Conservation (phyloP, 2,888 invertebrate genomes). For the Carabus problematicus region DNA sequence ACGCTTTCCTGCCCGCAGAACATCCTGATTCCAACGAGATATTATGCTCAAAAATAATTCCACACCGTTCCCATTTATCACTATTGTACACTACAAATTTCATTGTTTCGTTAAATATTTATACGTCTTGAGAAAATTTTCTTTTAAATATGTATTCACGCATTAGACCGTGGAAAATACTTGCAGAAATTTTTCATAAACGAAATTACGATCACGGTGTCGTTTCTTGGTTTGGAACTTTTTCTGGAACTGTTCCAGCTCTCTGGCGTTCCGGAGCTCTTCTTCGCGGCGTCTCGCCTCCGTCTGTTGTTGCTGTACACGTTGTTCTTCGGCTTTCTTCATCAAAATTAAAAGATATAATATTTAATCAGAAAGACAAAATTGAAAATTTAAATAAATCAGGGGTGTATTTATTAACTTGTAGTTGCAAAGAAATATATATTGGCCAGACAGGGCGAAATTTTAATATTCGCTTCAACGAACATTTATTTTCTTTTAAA, state of each 20-base stretch:
- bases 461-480: no score
- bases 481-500: no score
- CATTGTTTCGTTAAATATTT: constrained; percentile 22
- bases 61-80: background rate
- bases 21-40: constrained; percentile 29
- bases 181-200: no score
- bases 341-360: no score
- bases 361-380: no score
- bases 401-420: no score
- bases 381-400: no score
- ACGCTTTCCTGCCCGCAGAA: constrained; percentile 19
- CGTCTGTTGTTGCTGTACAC: constrained; percentile 63
- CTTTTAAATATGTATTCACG: no score
- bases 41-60: constrained; percentile 21
- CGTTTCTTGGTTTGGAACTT: constrained; percentile 68
- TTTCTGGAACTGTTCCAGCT: constrained; percentile 79
- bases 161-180: no score
- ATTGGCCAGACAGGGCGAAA: no score
- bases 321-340: constrained; percentile 64
- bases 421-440: no score
- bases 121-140: constrained; percentile 20
- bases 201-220: no score
- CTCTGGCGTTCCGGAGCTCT: constrained; percentile 72
- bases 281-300: constrained; percentile 68
- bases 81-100: background rate